These are phyloP conservation scores for Protophormia terraenovae DNA, from an alignment of 2,888 invertebrate genomes.

Conservation along the genomic window DNA sequence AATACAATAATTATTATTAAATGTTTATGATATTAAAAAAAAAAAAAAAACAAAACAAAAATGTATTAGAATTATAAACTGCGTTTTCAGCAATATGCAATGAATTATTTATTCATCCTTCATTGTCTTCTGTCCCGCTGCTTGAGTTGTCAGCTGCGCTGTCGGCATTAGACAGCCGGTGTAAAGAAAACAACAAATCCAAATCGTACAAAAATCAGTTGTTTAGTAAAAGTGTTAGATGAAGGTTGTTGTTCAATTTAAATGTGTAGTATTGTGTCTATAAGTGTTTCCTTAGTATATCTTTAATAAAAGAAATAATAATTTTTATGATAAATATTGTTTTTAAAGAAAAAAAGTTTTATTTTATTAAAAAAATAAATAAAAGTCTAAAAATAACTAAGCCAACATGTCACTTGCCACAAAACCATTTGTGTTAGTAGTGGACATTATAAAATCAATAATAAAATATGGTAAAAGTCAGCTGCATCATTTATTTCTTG, in stretches of 20 bases:
- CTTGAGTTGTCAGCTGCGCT: slow-evolving; percentile 14
- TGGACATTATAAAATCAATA: slow-evolving; percentile 74
- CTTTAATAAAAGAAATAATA: too few relatives aligned
- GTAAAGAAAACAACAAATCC: slow-evolving; percentile 33
- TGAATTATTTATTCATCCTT: slow-evolving; percentile 1
- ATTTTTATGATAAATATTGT: too few relatives aligned
- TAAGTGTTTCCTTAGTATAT: background rate
- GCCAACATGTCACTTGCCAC: slow-evolving; percentile 37
- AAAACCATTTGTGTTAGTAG: slow-evolving; percentile 55
- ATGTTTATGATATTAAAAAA: too few relatives aligned
- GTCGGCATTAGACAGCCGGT: background rate
- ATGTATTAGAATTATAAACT: too few relatives aligned
- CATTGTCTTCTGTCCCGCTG: background rate
- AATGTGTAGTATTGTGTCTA: background rate
- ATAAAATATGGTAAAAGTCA: slow-evolving; percentile 65
- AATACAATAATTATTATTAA: too few relatives aligned
- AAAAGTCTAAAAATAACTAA: background rate
- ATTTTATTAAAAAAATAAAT: background rate
- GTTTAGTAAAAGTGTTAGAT: slow-evolving; percentile 54
- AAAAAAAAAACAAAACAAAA: too few relatives aligned
- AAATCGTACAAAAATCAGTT: slow-evolving; percentile 47
- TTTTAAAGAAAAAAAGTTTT: background rate
- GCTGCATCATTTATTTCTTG: slow-evolving; percentile 62
- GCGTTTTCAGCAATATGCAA: too few relatives aligned
- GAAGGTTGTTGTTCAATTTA: slow-evolving; percentile 45